phyloP scores from a whole-genome alignment of 2,888 invertebrate species.

The Oscheius onirici region DNA sequence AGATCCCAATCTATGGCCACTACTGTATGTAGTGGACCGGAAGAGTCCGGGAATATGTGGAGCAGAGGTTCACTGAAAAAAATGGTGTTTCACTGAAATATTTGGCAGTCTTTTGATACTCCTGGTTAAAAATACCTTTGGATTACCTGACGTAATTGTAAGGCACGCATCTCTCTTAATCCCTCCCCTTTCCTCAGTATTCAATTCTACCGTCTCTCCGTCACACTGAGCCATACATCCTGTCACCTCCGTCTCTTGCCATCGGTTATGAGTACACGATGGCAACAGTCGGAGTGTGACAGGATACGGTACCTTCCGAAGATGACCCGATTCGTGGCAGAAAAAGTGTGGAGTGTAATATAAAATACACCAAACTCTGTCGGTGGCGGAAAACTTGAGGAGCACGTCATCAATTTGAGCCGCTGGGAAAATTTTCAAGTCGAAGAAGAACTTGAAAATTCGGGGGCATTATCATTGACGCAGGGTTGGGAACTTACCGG shows the following conservation, averaged over 20 bases:
- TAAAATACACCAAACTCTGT: conserved; percentile 86
- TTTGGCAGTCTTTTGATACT: too few species aligned
- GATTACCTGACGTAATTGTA: too few species aligned
- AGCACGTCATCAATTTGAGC: conserved; percentile 74
- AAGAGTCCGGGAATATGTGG: conserved; percentile 23
- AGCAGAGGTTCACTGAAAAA: conserved; percentile 17
- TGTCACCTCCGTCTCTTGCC: too few species aligned
- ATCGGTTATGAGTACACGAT: too few species aligned
- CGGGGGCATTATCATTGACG: conserved; percentile 64
- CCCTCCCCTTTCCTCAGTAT: too few species aligned
- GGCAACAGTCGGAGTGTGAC: background rate
- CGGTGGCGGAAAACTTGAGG: conserved; percentile 89
- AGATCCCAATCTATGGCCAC: conserved; percentile 50
- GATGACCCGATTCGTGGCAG: background rate
- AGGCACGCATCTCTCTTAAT: too few species aligned
- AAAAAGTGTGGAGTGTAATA: too few species aligned
- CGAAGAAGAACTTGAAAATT: conserved; percentile 50
- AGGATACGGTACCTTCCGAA: background rate
- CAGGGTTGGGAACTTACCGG: too few species aligned
- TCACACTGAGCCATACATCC: too few species aligned
- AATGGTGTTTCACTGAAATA: too few species aligned
- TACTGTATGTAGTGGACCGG: conserved; percentile 44
- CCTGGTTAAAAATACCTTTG: too few species aligned
- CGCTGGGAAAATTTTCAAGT: conserved; percentile 9
- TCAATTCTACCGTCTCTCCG: too few species aligned